Evolutionary conservation across 2,888 invertebrate species (phyloP).

Genomic region (Papilio protenor): DNA sequence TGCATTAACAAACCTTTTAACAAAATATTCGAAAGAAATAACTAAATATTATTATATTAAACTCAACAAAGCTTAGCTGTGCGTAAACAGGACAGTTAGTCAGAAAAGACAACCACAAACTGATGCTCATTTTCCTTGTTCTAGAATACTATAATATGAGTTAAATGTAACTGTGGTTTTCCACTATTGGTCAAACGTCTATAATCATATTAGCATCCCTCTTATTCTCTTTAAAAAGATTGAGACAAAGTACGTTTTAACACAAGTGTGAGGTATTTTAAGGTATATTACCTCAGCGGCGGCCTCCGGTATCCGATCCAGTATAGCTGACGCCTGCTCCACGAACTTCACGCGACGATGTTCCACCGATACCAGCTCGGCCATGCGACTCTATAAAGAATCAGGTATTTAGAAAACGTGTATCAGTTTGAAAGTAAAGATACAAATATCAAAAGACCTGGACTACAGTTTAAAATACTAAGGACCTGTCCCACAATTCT

Average conservation of each 20-base stretch:
- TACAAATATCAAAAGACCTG: too few relatives aligned
- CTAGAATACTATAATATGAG: neutral
- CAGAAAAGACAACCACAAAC: neutral
- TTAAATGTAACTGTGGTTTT: neutral
- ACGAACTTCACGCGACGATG: conserved; percentile 89
- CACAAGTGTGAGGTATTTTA: neutral
- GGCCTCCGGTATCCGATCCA: conserved; percentile 84
- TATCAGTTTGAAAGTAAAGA: too few relatives aligned
- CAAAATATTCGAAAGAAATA: neutral
- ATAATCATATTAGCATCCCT: neutral
- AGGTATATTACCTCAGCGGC: conserved; percentile 65
- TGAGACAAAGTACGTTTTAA: conserved; percentile 72
- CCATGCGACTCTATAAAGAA: conserved; percentile 87
- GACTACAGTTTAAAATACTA: too few relatives aligned
- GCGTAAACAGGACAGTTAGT: neutral
- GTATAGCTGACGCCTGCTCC: conserved; percentile 89
- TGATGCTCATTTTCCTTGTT: neutral
- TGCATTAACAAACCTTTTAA: neutral
- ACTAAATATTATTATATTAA: neutral
- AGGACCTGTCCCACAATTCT: too few relatives aligned
- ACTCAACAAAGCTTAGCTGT: neutral
- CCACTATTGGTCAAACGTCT: neutral
- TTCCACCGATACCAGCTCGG: conserved; percentile 89
- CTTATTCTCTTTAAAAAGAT: neutral
- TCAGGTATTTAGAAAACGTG: neutral